These are phyloP conservation scores for Solenodon paradoxus DNA, from an alignment of 2,113 vertebrate species.

Conservation along the genomic window DNA sequence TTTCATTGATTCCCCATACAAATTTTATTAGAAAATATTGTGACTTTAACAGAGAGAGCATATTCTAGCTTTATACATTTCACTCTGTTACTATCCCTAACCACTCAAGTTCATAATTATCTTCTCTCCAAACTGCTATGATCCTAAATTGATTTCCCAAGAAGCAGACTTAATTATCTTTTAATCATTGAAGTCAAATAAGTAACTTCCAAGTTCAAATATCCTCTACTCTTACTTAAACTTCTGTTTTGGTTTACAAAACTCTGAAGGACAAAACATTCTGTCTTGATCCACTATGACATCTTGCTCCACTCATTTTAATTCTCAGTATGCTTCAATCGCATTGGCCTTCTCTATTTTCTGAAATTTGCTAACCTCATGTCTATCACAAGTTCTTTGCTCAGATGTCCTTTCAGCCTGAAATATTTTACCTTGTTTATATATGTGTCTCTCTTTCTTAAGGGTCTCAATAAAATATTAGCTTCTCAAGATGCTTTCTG, in stretches of 20 bases:
- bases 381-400: neutral
- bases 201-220: neutral
- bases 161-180: neutral
- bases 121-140: neutral
- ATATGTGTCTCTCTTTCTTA: neutral
- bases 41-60: neutral
- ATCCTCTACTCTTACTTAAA: neutral
- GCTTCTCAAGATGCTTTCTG: neutral
- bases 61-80: neutral
- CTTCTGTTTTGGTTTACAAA: neutral
- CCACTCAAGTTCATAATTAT: neutral
- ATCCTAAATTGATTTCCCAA: neutral
- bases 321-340: neutral
- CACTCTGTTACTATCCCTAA: neutral
- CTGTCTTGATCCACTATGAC: neutral
- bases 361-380: neutral
- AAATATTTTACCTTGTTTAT: neutral
- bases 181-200: neutral
- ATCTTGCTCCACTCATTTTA: neutral
- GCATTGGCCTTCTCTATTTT: neutral
- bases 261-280: neutral
- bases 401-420: neutral
- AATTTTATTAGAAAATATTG: neutral
- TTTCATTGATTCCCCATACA: neutral
- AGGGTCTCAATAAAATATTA: neutral